Evolutionary conservation across 2,113 vertebrate species (phyloP), one percentile per base, ranked within the genome.

Genomic region (Penelope pileata): DNA sequence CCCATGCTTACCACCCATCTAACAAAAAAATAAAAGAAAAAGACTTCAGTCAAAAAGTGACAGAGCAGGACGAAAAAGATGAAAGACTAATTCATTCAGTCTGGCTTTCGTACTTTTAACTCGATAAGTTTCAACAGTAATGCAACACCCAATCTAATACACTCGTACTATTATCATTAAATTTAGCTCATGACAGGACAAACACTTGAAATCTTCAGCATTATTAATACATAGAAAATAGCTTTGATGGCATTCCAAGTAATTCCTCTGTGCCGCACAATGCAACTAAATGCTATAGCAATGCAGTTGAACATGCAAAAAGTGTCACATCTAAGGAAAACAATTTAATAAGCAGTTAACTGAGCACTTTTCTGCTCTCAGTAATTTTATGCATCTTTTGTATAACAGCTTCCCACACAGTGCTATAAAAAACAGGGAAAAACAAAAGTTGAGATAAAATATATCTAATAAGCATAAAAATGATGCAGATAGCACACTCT

Each of bases 211-310:
- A 79, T 88, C 89, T 93, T 83, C 62, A 91, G 62, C 90, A 87
- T 95, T 94, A 83, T 62, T 95, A 93, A 66, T 79, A 75, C 66
- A 76, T 3, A 59, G 64, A 69, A 95, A 96, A 94, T 9, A 93
- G 36, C 59, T 96, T 60, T 87, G 73, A 97, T 93, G 62, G 67
- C 92, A 93, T 89, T 92, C 94, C 93, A 95, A 90, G 73, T 64
- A 86, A 96, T 95, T 80, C 32, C 93, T 92, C 83, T 92, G 68
- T 30, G 70, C 80, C 89, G 95, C 10, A 79, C 45, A 91, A 83
- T 38, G 54, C 82, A 86, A 88, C 29, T 36, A 81, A 86, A 12
- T 30, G 43, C 72, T 64, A 14, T 1, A 94, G 50, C 6, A 73
- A 30, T 47, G 43, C 36, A 74, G 43, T n/a, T 84, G 29, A 76